A percentile compares a stretch with the other conserved stretches of the same genome.
Evolutionary conservation across 1,140 invertebrate genomes (phyloP).

Genomic region (Aricia agestis): DNA sequence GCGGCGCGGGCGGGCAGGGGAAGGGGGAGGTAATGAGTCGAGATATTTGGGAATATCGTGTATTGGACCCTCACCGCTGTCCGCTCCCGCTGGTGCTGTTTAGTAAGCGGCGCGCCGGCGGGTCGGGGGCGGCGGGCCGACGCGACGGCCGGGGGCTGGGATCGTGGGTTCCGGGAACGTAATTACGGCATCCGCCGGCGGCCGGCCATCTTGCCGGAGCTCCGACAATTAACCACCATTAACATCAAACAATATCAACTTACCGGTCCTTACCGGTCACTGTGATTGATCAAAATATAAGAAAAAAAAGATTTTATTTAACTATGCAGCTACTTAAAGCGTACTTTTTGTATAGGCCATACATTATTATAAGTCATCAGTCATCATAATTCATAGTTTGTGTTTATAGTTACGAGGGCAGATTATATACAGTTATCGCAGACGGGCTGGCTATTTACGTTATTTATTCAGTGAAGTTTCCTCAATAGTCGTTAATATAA

Average conservation of each 20-base stretch:
- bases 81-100: too few relatives aligned
- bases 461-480: not conserved
- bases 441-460: not conserved
- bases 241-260: conserved; percentile 33
- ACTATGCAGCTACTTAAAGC: not conserved
- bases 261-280: conserved; percentile 25
- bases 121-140: conserved; percentile 40
- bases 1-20: too few relatives aligned
- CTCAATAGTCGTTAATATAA: not conserved
- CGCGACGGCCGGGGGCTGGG: too few relatives aligned
- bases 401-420: too few relatives aligned
- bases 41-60: not conserved
- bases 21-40: not conserved
- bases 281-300: not conserved
- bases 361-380: too few relatives aligned
- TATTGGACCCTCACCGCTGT: not conserved
- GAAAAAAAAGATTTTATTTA: not conserved
- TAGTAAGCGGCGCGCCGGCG: too few relatives aligned
- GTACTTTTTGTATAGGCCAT: too few relatives aligned
- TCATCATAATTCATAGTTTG: too few relatives aligned
- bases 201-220: conserved; percentile 59
- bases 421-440: too few relatives aligned
- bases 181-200: conserved; percentile 64
- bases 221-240: conserved; percentile 49
- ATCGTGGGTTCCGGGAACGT: conserved; percentile 57